A percentile compares a stretch with the other conserved stretches of the same genome.
phyloP scores from a whole-genome alignment of 2,888 invertebrate species.

The Bursaphelenchus okinawaensis region DNA sequence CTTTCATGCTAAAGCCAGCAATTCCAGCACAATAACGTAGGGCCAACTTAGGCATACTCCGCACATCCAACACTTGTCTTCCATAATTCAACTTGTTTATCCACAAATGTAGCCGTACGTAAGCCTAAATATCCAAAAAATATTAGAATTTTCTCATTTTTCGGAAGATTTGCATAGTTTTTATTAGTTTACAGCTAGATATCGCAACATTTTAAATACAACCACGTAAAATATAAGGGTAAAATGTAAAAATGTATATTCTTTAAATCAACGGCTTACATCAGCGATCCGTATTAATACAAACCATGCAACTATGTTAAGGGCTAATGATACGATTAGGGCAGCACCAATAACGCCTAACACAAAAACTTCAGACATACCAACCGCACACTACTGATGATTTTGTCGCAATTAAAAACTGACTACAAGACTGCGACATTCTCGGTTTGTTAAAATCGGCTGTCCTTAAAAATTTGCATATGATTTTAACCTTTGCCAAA shows the following conservation, averaged over 20 bases:
- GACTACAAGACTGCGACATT: too few species aligned
- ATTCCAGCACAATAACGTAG: constrained; percentile 2
- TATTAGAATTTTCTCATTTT: not conserved
- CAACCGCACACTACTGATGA: not conserved
- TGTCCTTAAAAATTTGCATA: too few species aligned
- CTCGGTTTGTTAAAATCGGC: too few species aligned
- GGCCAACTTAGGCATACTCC: not conserved
- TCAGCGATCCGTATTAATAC: not conserved
- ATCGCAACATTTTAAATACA: too few species aligned
- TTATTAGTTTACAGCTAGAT: too few species aligned
- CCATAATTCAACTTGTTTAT: constrained; percentile 2
- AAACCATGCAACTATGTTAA: not conserved
- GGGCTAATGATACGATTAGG: not conserved
- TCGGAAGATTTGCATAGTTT: not conserved
- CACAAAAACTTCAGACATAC: not conserved
- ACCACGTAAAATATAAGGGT: too few species aligned
- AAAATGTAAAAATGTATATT: too few species aligned
- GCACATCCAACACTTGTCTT: not conserved
- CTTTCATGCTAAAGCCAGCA: constrained; percentile 8
- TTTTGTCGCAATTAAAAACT: too few species aligned
- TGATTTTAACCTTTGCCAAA: too few species aligned
- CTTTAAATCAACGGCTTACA: too few species aligned
- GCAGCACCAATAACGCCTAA: not conserved
- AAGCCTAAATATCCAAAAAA: not conserved
- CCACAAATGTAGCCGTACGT: constrained; percentile 1